Percentiles rank a stretch among this genome's conserved stretches.
Conservation (phyloP, 1,140 invertebrate genomes). For the Drosophila novamexicana region DNA sequence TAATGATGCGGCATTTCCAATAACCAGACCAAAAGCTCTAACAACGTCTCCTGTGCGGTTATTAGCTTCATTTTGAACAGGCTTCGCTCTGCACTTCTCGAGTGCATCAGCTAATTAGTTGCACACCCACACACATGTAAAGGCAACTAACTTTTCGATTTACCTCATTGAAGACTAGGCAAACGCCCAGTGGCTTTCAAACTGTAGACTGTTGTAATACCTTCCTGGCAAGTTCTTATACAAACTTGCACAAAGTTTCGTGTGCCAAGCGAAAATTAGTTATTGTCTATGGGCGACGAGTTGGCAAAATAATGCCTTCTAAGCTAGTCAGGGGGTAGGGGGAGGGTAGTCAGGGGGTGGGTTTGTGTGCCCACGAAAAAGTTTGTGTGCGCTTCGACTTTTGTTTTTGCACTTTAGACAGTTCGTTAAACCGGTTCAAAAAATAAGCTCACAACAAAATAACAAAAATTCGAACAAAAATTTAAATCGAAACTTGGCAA, state of each 20-base stretch:
- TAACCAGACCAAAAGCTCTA: not conserved
- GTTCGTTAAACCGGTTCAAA: conserved; percentile 26
- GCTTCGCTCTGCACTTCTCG: not conserved
- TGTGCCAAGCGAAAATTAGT: conserved; percentile 44
- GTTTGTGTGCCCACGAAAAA: conserved; percentile 27
- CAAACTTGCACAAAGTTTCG: not conserved
- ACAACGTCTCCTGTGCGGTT: not conserved
- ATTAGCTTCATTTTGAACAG: not conserved
- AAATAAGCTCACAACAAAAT: conserved; percentile 4
- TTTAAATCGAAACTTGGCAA: conserved; percentile 42
- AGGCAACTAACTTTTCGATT: not conserved
- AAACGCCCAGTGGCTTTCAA: conserved; percentile 25
- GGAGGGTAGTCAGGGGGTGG: not conserved
- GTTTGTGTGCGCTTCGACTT: conserved; percentile 38
- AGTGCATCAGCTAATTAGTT: conserved; percentile 24
- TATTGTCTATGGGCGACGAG: conserved; percentile 46
- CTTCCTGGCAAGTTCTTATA: conserved; percentile 16
- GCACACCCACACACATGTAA: conserved; percentile 2
- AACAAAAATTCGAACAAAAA: conserved; percentile 17
- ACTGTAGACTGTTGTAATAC: conserved; percentile 21
- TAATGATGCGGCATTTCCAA: not conserved
- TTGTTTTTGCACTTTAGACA: conserved; percentile 37
- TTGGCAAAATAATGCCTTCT: conserved; percentile 37
- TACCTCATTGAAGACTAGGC: conserved; percentile 14
- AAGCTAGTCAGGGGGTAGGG: not conserved